phyloP scores from a whole-genome alignment of 2,113 vertebrate species.

The Notechis scutatus region DNA sequence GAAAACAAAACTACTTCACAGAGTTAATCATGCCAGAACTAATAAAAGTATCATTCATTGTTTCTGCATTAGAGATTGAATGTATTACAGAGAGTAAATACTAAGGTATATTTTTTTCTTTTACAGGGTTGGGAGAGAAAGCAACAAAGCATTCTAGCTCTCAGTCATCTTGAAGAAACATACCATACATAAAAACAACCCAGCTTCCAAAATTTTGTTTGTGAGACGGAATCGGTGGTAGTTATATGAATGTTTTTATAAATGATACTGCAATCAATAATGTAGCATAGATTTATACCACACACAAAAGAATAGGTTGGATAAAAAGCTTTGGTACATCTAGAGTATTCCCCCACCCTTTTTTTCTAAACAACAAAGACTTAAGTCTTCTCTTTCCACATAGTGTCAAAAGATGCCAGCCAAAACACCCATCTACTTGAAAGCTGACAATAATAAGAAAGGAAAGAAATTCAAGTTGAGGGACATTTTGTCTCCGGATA shows the following conservation, averaged over 20 bases:
- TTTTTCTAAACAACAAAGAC: not conserved
- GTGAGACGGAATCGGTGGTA: slow-evolving; percentile 1
- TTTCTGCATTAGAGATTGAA: slow-evolving; percentile 29
- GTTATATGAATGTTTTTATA: not conserved
- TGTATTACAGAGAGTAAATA: slow-evolving; percentile 28
- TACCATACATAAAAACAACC: not conserved
- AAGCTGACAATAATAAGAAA: slow-evolving; percentile 89
- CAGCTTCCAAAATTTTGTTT: not conserved
- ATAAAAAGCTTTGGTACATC: slow-evolving; percentile 13
- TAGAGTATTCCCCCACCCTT: slow-evolving; percentile 13
- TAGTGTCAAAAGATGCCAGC: slow-evolving; percentile 83
- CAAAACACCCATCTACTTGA: slow-evolving; percentile 96
- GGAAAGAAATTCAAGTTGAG: slow-evolving; percentile 96
- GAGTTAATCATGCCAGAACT: slow-evolving; percentile 52
- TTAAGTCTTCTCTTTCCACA: not conserved
- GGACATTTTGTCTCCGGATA: slow-evolving; percentile 94
- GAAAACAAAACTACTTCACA: slow-evolving; percentile 48
- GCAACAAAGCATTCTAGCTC: slow-evolving; percentile 2
- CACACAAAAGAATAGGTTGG: not conserved
- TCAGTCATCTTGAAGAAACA: slow-evolving; percentile 10
- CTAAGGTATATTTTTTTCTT: slow-evolving; percentile 57
- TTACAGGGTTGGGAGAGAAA: slow-evolving; percentile 55
- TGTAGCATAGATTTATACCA: slow-evolving; percentile 41
- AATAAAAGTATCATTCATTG: slow-evolving; percentile 28
- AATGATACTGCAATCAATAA: slow-evolving; percentile 10